Conservation (phyloP, 2,113 vertebrate genomes). For the Anguilla japonica region DNA sequence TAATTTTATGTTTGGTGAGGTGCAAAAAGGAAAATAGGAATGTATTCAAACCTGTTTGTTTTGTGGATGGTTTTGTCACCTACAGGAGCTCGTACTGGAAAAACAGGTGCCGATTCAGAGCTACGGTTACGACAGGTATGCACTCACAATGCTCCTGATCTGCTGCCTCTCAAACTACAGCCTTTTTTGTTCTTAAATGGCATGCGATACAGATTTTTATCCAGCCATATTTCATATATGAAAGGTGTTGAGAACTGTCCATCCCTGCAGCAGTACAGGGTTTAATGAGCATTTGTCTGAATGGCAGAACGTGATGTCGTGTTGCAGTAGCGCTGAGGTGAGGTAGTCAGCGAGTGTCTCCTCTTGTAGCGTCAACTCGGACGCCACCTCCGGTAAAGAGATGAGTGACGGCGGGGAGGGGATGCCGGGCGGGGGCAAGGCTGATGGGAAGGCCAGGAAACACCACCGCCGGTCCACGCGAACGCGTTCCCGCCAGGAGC, state of each 20-base stretch:
- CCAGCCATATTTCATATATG: neutral
- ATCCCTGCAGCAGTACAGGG: neutral
- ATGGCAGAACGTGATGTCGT: neutral
- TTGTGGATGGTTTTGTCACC: neutral
- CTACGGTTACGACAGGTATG: constrained; percentile 26
- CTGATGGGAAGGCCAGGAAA: constrained; percentile 83
- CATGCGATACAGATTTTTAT: neutral
- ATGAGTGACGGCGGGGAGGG: constrained; percentile 93
- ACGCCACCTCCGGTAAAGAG: constrained; percentile 83
- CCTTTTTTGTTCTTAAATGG: no score
- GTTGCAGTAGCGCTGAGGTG: neutral
- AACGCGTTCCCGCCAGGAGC: constrained; percentile 93
- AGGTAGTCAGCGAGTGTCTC: neutral
- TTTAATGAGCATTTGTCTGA: neutral
- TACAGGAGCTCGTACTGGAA: constrained; percentile 15
- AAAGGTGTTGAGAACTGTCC: neutral
- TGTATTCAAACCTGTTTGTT: neutral
- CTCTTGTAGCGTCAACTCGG: constrained; percentile 64
- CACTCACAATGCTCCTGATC: neutral
- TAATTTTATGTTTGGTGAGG: neutral
- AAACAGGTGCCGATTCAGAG: constrained; percentile 18
- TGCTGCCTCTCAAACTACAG: neutral
- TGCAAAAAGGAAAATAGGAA: neutral
- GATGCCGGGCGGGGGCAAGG: constrained; percentile 76
- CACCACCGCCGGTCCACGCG: constrained; percentile 88